Evolutionary conservation across 2,888 invertebrate genomes (phyloP).

Genomic region (Gortyna flavago): DNA sequence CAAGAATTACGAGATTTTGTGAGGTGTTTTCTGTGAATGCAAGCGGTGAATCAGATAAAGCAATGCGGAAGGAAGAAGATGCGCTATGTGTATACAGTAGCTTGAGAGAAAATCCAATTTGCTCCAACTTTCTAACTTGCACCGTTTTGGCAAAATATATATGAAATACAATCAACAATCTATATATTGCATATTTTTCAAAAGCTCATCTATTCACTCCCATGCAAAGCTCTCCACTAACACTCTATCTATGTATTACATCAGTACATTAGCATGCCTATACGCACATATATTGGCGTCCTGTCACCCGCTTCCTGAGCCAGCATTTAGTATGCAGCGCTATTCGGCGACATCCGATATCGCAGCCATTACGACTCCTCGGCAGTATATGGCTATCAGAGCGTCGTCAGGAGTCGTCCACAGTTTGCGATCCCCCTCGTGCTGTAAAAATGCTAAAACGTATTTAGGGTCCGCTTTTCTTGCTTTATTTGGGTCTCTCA

Average conservation of each 20-base stretch:
- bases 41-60: conserved; percentile 8
- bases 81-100: not conserved
- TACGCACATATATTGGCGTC: conserved; percentile 63
- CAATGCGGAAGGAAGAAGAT: not conserved
- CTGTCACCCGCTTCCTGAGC: conserved; percentile 73
- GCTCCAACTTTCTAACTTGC: too few relatives aligned
- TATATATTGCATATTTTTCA: not conserved
- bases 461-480: conserved; percentile 15
- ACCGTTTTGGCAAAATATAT: not conserved
- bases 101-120: not conserved
- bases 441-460: conserved; percentile 21
- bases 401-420: conserved; percentile 50
- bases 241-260: conserved; percentile 55
- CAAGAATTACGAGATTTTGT: not conserved
- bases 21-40: not conserved
- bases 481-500: conserved; percentile 26
- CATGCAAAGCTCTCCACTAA: conserved; percentile 10
- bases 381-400: conserved; percentile 55
- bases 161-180: not conserved
- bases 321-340: conserved; percentile 74
- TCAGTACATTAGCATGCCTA: conserved; percentile 54
- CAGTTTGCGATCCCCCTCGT: conserved; percentile 34
- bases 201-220: not conserved
- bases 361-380: conserved; percentile 57
- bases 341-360: conserved; percentile 69